Percentiles rank a stretch among this genome's conserved stretches.
These are phyloP conservation scores for Corella eumyota DNA, from an alignment of 23 tunicate genomes.

Conservation along the genomic window DNA sequence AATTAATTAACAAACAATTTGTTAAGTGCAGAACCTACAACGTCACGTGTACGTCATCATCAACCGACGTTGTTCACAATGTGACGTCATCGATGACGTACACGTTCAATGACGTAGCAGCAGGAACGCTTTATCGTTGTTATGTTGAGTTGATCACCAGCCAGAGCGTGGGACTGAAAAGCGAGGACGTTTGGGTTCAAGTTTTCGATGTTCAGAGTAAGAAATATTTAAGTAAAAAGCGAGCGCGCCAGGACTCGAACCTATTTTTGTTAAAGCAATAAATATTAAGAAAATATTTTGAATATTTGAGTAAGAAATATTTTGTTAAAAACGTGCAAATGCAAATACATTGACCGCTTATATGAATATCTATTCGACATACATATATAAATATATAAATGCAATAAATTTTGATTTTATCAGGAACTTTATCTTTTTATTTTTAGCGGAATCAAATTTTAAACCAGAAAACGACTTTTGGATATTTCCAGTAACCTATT, in stretches of 20 bases:
- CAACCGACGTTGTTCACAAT: slow-evolving; percentile 8
- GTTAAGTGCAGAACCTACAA: slow-evolving; percentile 14
- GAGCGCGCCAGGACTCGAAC: slow-evolving; percentile 4
- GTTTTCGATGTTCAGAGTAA: slow-evolving; percentile 12
- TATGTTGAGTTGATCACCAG: background rate
- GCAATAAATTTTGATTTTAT: too few species aligned
- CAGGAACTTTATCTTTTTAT: too few species aligned
- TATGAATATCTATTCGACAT: too few species aligned
- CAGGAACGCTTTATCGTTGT: slow-evolving; percentile 11
- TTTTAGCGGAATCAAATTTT: too few species aligned
- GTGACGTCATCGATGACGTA: background rate
- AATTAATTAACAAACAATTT: too few species aligned
- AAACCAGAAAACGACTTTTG: background rate
- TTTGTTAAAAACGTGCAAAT: too few species aligned
- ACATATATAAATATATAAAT: too few species aligned
- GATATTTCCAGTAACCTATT: slow-evolving; percentile 11
- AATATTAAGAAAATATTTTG: too few species aligned
- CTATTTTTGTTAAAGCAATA: too few species aligned
- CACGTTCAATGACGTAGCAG: slow-evolving; percentile 7
- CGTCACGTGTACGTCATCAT: slow-evolving; percentile 5
- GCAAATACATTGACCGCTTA: too few species aligned
- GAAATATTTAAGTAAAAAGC: background rate
- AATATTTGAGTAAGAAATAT: too few species aligned
- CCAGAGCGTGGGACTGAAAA: background rate
- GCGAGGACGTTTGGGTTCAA: slow-evolving; percentile 11